A percentile compares a stretch with the other conserved stretches of the same genome.
Conservation (phyloP, 2,113 vertebrate species). For the Pseudopipra pipra region DNA sequence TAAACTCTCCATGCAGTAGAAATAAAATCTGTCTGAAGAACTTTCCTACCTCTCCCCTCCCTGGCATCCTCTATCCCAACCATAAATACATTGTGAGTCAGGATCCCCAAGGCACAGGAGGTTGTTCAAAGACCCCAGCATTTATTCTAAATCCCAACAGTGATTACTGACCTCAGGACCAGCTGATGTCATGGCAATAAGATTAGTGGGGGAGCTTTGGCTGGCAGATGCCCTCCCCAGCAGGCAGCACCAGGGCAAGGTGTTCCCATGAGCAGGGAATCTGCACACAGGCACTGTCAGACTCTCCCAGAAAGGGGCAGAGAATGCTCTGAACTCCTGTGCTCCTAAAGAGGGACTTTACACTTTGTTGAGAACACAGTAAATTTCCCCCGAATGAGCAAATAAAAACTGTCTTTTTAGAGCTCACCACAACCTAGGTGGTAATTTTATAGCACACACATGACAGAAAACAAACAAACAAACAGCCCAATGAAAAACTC, state of each 20-base stretch:
- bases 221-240: not conserved
- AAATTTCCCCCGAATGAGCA: not conserved
- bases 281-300: not conserved
- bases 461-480: not conserved
- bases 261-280: not conserved
- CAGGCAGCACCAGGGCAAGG: not conserved
- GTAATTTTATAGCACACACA: not conserved
- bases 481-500: not conserved
- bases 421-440: not conserved
- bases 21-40: not conserved
- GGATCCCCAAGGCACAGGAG: not conserved
- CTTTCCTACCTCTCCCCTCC: not conserved
- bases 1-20: not conserved
- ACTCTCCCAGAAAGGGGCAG: not conserved
- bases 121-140: no score
- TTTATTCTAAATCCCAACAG: not conserved
- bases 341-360: fast-evolving
- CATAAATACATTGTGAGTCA: not conserved
- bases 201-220: not conserved
- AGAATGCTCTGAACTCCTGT: not conserved
- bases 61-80: not conserved
- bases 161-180: not conserved
- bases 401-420: not conserved
- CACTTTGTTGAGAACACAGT: not conserved
- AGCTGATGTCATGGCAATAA: not conserved